Evolutionary conservation across 2,888 invertebrate species (phyloP).

Genomic region (Eristalinus aeneus): DNA sequence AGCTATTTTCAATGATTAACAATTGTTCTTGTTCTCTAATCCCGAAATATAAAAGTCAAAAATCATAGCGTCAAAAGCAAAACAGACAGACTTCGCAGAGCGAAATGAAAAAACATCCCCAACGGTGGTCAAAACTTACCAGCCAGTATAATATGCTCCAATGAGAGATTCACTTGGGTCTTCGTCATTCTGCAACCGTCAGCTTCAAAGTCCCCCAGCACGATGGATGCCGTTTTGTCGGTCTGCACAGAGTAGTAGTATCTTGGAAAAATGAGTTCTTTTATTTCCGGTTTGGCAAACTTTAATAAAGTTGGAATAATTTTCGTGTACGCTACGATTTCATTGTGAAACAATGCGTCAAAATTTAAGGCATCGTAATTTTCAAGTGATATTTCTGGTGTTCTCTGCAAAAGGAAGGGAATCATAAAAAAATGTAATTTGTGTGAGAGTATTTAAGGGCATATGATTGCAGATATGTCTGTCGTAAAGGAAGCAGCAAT

Average conservation of each 20-base stretch:
- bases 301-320: conserved; percentile 75
- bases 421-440: background rate
- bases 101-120: too few species aligned
- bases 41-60: too few species aligned
- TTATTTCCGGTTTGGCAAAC: conserved; percentile 65
- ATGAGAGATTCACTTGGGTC: conserved; percentile 74
- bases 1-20: too few species aligned
- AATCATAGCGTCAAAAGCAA: too few species aligned
- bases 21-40: too few species aligned
- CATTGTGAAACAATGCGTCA: conserved; percentile 76
- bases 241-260: conserved; percentile 76
- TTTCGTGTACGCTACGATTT: conserved; percentile 76
- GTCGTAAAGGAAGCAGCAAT: too few species aligned
- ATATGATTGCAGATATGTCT: too few species aligned
- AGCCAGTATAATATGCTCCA: conserved; percentile 77
- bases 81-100: too few species aligned
- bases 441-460: too few species aligned
- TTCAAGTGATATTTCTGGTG: conserved; percentile 74
- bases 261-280: conserved; percentile 72
- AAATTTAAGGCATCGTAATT: conserved; percentile 75
- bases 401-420: conserved; percentile 74
- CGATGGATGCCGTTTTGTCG: conserved; percentile 73
- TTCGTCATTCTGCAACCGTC: conserved; percentile 76
- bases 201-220: conserved; percentile 76
- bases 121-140: conserved; percentile 65